A percentile compares a stretch with the other conserved stretches of the same genome.
These are phyloP conservation scores for Plusia festucae DNA, from an alignment of 2,888 invertebrate genomes.

Conservation along the genomic window DNA sequence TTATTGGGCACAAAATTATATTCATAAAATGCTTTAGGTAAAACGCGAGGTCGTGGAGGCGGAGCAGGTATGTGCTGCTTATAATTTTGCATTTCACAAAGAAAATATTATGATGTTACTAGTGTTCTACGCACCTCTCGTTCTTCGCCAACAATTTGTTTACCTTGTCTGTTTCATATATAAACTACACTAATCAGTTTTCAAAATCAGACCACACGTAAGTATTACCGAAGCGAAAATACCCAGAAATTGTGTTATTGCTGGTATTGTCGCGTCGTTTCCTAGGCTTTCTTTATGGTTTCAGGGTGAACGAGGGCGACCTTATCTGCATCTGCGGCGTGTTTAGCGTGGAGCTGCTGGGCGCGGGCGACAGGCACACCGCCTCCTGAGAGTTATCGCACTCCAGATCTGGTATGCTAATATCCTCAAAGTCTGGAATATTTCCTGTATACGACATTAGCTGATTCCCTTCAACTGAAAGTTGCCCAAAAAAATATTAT, in stretches of 20 bases:
- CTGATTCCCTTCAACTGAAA: constrained; percentile 89
- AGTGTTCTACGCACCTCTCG: constrained; percentile 8
- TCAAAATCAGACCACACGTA: constrained; percentile 44
- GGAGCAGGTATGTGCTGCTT: constrained; percentile 1
- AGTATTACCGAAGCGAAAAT: constrained; percentile 24
- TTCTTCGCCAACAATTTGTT: constrained; percentile 12
- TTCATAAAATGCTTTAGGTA: neutral
- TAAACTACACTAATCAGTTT: constrained; percentile 44
- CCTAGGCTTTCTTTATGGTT: constrained; percentile 68
- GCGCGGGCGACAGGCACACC: constrained; percentile 64
- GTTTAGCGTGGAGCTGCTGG: constrained; percentile 75
- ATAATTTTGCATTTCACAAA: neutral
- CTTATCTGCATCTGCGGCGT: constrained; percentile 78
- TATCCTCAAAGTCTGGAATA: constrained; percentile 88
- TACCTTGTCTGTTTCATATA: constrained; percentile 19
- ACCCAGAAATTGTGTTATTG: constrained; percentile 32
- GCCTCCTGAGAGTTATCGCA: constrained; percentile 76
- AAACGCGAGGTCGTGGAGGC: neutral
- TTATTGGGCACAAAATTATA: neutral
- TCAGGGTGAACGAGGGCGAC: constrained; percentile 75
- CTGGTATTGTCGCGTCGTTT: constrained; percentile 56
- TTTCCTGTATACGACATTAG: constrained; percentile 88
- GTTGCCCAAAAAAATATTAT: constrained; percentile 68
- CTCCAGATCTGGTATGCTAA: constrained; percentile 81
- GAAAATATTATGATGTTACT: constrained; percentile 1